Base-by-base conservation (phyloP, 2,797 vertebrate species). In the Acanthiza pusilla region DNA sequence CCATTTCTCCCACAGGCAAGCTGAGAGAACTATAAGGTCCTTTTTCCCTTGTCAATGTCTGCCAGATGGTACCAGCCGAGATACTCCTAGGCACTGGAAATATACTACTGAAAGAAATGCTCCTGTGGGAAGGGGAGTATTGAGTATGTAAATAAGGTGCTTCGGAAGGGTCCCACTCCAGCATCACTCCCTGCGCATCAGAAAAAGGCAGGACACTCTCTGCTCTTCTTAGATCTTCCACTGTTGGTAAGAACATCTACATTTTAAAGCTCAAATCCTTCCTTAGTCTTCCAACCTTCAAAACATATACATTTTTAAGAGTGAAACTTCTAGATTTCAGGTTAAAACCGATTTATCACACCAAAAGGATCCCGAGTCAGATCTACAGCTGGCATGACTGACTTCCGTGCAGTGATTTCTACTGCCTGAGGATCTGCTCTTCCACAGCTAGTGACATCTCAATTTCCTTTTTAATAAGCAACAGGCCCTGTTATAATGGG, bases 381-480 rank as follows among this genome's bases (percentile, higher is more conserved):
- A 65, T 72, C 42, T 47, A 38, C 22, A 65, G 61, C 61, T 40
- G 30, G 38, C 3, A 1, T 13, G 60, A 45, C 34, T 63, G 66
- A 50, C 63, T 93, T 63, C 45, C 50, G 29, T 14, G 57, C 71
- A 88, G 58, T 15, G 51, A 83, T 77, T 70, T 89, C 82, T 45
- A 19, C 84, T 85, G 91, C 79, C 78, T 27, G 63, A 95, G 79
- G 89, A 94, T 81, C 93, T 80, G 55, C 72, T 90, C 66, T 55
- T 94, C 86, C 55, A 57, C 85, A 88, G 63, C 53, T 62, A 88
- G 71, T 88, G 90, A 94, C 88, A 92, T 94, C 96, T 95, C 95
- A 95, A 93, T 94, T 95, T 96, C 71, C 61, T 93, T 95, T 95
- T 90, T 93, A 96, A 95, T 86, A 91, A 96, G 85, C 93, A 94